Conservation (phyloP, 2,113 vertebrate species). For the Paracanthobrama guichenoti region DNA sequence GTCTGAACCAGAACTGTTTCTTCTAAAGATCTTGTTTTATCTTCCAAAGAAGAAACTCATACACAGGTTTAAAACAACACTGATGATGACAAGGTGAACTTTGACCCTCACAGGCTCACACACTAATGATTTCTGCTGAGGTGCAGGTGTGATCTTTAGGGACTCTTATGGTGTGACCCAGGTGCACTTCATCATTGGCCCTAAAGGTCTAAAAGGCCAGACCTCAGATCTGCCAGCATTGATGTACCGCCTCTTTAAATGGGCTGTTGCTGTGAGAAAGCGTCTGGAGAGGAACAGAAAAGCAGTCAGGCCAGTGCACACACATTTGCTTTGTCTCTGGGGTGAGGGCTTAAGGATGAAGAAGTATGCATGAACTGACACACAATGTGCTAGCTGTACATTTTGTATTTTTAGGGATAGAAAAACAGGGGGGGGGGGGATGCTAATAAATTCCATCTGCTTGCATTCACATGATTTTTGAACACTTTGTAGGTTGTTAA, state of each 20-base stretch:
- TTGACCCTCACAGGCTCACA: neutral
- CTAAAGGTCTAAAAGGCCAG: slow-evolving; percentile 88
- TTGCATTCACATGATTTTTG: neutral
- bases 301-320: slow-evolving; percentile 64
- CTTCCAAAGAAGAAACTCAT: neutral
- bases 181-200: slow-evolving; percentile 92
- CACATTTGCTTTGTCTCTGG: neutral
- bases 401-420: neutral
- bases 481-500: too few species aligned
- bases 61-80: neutral
- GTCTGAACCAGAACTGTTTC: neutral
- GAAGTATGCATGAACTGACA: neutral
- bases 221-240: slow-evolving; percentile 94
- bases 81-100: neutral
- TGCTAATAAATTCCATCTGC: neutral
- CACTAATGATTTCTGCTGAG: neutral
- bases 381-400: neutral
- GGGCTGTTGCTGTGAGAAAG: slow-evolving; percentile 93
- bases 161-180: slow-evolving; percentile 94
- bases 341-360: neutral
- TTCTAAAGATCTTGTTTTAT: neutral
- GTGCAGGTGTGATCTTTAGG: slow-evolving; percentile 87
- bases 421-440: too few species aligned
- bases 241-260: slow-evolving; percentile 96
- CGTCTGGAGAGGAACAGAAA: slow-evolving; percentile 96